These are phyloP conservation scores for Cuniculus paca DNA, from an alignment of 2,797 vertebrate species.

Conservation along the genomic window DNA sequence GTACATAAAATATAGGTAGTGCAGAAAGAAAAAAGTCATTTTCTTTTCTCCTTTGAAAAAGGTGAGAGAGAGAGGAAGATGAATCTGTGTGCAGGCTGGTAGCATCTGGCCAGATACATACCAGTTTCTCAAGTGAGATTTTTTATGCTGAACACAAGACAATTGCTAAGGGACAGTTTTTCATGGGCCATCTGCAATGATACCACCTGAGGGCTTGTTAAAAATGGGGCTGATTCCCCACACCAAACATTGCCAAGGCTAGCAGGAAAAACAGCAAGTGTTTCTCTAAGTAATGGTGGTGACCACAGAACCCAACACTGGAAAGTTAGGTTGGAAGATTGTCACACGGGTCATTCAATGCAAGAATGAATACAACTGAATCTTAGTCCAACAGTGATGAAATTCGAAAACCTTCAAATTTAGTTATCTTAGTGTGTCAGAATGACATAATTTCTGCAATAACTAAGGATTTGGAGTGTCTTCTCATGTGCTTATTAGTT, in stretches of 20 bases:
- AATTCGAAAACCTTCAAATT: neutral
- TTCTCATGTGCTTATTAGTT: neutral
- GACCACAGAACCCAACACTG: neutral
- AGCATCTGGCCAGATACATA: neutral
- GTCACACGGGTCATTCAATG: neutral
- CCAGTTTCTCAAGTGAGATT: neutral
- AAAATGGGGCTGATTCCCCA: neutral
- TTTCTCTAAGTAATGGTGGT: neutral
- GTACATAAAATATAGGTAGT: neutral
- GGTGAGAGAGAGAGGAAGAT: neutral
- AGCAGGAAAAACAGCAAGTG: neutral
- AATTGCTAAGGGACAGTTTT: neutral
- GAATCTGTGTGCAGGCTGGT: neutral
- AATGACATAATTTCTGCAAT: neutral
- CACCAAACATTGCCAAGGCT: neutral
- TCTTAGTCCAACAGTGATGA: neutral
- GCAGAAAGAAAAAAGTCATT: neutral
- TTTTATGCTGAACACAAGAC: neutral
- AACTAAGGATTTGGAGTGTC: neutral
- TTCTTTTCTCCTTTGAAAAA: neutral
- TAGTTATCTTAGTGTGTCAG: neutral
- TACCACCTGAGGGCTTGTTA: neutral
- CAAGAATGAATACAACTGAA: neutral
- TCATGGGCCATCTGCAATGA: neutral
- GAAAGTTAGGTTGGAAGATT: neutral